Base-by-base conservation (phyloP, 2,888 invertebrate species). In the Tipula helvola region DNA sequence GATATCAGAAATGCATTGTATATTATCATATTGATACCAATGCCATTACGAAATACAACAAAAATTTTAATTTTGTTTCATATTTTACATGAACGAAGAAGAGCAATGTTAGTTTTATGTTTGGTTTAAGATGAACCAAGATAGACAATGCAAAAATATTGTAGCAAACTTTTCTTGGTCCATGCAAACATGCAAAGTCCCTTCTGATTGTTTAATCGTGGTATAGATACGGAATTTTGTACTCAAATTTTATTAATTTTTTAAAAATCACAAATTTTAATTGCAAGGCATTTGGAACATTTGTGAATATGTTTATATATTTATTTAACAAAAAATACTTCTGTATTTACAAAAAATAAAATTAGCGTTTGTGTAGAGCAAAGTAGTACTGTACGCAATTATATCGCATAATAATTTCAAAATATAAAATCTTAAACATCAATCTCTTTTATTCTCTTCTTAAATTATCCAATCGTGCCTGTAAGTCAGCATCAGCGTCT, bases 401-500 rank as follows among this genome's bases (percentile, higher is more conserved):
- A 71, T 71, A 71, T 71, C 18, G 71, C 71, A 10, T 28, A 57
- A n/a, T 71, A 71, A 71, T 28, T 71, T 71, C 16, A 57, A 16
- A 57, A 57, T 57, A 57, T 57, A 57, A 71, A 71, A 71, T 16
- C 52, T n/a, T 57, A 71, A 16, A 41, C 39, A 39, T 52, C 52
- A 16, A 57, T 71, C n/a, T 71, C 28, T 8, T 88, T 91, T 94
- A 96, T 93, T 98, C 97, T 88, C 97, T 93, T 89, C 98, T 94
- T 90, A 99, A 93, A 92, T 98, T 99, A 92, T 99, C 98, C 89
- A 99, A 94, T 88, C 99, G 94, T 87, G 98, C 98, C 93, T 99
- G 98, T 88, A 99, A 93, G 92, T 99, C 99, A 28, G 99, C 99
- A 93, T 99, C 99, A 0, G 97, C 97, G 91, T 97, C 97, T n/a